Percentiles rank a stretch among this genome's conserved stretches.
Conservation (phyloP, 2,888 invertebrate genomes). For the Gisinianus flammeolus region DNA sequence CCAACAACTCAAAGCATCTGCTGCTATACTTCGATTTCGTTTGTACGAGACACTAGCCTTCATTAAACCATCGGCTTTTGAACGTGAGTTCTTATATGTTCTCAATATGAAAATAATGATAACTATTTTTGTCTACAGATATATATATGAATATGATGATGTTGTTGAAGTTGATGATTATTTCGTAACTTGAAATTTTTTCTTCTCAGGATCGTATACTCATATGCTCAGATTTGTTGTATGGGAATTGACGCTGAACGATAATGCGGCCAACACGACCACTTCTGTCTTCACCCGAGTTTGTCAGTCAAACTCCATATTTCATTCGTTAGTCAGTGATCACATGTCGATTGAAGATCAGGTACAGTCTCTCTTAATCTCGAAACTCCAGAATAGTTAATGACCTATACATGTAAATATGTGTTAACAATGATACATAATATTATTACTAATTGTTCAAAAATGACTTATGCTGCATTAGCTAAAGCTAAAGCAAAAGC, state of each 20-base stretch:
- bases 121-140: not conserved
- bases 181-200: not conserved
- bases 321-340: slow-evolving; percentile 92
- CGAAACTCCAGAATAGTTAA: not conserved
- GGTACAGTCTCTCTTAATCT: slow-evolving; percentile 67
- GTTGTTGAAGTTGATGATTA: not conserved
- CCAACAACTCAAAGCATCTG: slow-evolving; percentile 89
- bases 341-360: slow-evolving; percentile 97
- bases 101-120: not conserved
- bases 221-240: slow-evolving; percentile 88
- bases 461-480: too few relatives aligned
- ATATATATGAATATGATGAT: not conserved
- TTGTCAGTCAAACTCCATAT: slow-evolving; percentile 72
- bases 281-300: slow-evolving; percentile 81
- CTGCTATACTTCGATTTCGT: slow-evolving; percentile 89
- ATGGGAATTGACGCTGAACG: slow-evolving; percentile 92
- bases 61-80: slow-evolving; percentile 79
- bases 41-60: slow-evolving; percentile 86
- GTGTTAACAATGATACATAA: not conserved
- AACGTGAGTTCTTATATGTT: slow-evolving; percentile 66
- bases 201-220: slow-evolving; percentile 73
- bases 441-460: not conserved
- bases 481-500: too few relatives aligned
- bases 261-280: slow-evolving; percentile 90
- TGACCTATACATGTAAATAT: not conserved